These are phyloP conservation scores for Zhuqinia jingwanae DNA, from an alignment of 2,888 invertebrate species.

Conservation along the genomic window DNA sequence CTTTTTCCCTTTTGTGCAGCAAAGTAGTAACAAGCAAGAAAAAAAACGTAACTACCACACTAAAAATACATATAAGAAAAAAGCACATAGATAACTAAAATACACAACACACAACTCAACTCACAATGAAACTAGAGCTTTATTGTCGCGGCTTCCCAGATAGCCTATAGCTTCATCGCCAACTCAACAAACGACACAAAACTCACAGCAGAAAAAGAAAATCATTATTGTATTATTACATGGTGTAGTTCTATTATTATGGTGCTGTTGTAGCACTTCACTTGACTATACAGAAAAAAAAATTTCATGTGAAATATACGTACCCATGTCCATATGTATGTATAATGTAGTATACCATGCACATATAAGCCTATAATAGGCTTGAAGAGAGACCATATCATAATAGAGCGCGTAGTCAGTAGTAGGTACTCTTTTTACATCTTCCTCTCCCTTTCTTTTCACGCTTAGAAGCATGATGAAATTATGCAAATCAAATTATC, in stretches of 20 bases:
- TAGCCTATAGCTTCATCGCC: background rate
- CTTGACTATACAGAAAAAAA: background rate
- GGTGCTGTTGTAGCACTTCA: background rate
- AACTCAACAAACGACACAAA: too few relatives aligned
- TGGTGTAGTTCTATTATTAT: too few relatives aligned
- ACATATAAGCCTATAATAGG: background rate
- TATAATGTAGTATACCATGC: too few relatives aligned
- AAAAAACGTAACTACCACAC: background rate
- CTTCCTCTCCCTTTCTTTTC: conserved; percentile 52
- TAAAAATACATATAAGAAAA: background rate
- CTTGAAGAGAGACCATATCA: background rate
- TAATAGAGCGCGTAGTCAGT: background rate
- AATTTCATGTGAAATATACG: conserved; percentile 25
- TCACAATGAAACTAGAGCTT: background rate
- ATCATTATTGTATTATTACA: too few relatives aligned
- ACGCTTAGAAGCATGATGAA: conserved; percentile 72
- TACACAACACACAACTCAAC: background rate
- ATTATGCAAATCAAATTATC: conserved; percentile 76
- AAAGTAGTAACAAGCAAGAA: background rate
- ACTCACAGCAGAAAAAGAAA: background rate
- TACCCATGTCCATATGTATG: too few relatives aligned
- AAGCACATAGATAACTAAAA: background rate
- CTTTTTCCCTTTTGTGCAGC: conserved; percentile 6
- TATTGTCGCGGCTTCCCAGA: background rate
- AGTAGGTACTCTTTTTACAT: conserved; percentile 22